Evolutionary conservation across 2,888 invertebrate genomes (phyloP), one percentile per base, ranked within the genome.

Genomic region (Stomorhina lunata): DNA sequence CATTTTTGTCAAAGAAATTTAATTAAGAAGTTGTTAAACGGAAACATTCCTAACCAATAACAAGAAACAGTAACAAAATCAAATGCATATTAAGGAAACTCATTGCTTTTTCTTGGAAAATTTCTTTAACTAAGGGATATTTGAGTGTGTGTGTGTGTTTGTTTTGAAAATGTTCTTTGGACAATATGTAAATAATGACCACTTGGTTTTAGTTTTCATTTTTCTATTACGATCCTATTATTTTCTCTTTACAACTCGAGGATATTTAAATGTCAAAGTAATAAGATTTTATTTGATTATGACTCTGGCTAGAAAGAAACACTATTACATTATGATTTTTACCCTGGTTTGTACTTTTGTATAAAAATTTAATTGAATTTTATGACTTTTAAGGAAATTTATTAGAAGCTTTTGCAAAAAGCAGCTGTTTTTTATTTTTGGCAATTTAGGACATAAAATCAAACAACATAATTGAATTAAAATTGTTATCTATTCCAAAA

Each of bases 11-110:
- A 85, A 82, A 85, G 85, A 85, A 85, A 85, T 83, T 85, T 85
- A 85, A 85, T 85, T 85, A 85, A 85, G 84, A 85, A 84, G 80
- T 84, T 84, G 75, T 79, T 82, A 82, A 82, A 82, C 82, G 79
- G 82, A 82, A 82, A 82, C 82, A 79, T 50, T 82, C 65, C 76
- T 72, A 29, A 32, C 32, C 4, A 32, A 32, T 15, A 15, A 76
- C 37, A 40, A 66, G 68, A 73, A 68, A n/a, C 29, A 45, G 65
- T 37, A 63, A 71, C 65, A 65, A 40, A 61, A 43, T 61, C 40
- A 55, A 40, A 59, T 2, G 40, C 10, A 48, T 45, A 29, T 48
- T 15, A 37, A 59, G 37, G 34, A 73, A 66, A 50, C 32, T 43
- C 27, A 32, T 55, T 37, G 6, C 2, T 72, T 29, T 15, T 20